These are phyloP conservation scores for Scaptomyza tumidula DNA, from an alignment of 2,888 invertebrate species.

Conservation along the genomic window DNA sequence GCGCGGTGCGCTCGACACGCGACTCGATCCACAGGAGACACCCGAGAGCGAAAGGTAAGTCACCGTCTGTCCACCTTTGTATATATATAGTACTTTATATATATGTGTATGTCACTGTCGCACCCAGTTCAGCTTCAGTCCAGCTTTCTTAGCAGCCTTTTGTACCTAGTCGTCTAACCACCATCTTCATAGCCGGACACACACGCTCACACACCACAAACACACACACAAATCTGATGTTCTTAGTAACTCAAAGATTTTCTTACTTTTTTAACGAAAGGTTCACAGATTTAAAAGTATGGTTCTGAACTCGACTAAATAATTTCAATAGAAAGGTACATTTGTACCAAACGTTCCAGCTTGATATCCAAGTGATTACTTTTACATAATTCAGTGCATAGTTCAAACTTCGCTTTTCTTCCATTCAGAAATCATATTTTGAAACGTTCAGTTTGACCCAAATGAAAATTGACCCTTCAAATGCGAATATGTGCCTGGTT, in stretches of 20 bases:
- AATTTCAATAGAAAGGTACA: neutral
- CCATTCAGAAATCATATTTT: no score
- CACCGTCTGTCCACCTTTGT: slow-evolving; percentile 26
- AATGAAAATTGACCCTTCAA: no score
- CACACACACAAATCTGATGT: neutral
- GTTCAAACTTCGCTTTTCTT: no score
- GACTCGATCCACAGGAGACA: slow-evolving; percentile 89
- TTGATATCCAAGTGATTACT: neutral
- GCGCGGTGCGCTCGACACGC: slow-evolving; percentile 87
- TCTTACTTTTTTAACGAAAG: neutral
- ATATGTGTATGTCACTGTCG: slow-evolving; percentile 7
- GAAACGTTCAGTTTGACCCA: no score
- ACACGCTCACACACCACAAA: neutral
- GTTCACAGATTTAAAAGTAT: no score
- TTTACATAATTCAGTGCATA: neutral
- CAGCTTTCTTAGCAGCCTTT: slow-evolving; percentile 5
- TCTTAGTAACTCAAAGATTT: neutral
- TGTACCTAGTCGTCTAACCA: neutral
- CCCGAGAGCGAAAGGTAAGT: slow-evolving; percentile 95
- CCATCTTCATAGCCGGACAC: neutral
- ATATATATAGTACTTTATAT: neutral
- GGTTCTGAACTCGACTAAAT: no score
- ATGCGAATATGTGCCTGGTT: neutral
- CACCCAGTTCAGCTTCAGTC: slow-evolving; percentile 19
- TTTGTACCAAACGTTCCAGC: neutral